Conservation (phyloP, 35 echinoderm and acorn worm genomes). For the Stichopus chloronotus region DNA sequence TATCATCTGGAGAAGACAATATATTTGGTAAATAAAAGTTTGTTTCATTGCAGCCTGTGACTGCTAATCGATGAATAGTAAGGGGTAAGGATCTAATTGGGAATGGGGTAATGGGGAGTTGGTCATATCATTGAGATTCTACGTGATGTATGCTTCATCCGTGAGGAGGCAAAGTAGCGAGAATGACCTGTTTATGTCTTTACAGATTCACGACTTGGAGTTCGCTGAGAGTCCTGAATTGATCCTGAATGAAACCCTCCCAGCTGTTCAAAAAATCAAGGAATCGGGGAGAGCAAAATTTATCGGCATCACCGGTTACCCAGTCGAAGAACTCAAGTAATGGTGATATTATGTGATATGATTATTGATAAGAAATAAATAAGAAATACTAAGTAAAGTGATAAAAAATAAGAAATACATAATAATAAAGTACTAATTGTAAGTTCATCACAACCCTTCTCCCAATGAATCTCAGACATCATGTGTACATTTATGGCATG, state of each 20-base stretch:
- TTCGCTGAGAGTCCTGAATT: slow-evolving; percentile 85
- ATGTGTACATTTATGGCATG: no score
- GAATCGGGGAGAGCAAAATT: slow-evolving; percentile 81
- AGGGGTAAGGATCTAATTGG: no score
- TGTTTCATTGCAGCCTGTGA: no score
- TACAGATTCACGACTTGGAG: slow-evolving; percentile 94
- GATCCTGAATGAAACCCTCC: slow-evolving; percentile 87
- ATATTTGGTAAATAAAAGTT: no score
- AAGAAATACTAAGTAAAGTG: background rate
- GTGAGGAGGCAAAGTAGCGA: no score
- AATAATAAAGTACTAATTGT: background rate
- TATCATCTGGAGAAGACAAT: no score
- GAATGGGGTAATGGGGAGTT: no score
- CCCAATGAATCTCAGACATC: no score
- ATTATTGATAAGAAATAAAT: background rate
- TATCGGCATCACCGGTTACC: slow-evolving; percentile 94
- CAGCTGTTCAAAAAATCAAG: slow-evolving; percentile 75
- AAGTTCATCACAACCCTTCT: no score
- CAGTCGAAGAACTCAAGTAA: slow-evolving; percentile 72
- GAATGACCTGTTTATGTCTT: background rate
- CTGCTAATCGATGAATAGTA: no score
- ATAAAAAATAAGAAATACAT: background rate
- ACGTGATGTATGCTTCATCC: no score
- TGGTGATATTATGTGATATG: background rate
- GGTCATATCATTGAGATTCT: no score